Evolutionary conservation across 2,113 vertebrate species (phyloP), one percentile per base, ranked within the genome.

Genomic region (Rhinoptilus africanus): DNA sequence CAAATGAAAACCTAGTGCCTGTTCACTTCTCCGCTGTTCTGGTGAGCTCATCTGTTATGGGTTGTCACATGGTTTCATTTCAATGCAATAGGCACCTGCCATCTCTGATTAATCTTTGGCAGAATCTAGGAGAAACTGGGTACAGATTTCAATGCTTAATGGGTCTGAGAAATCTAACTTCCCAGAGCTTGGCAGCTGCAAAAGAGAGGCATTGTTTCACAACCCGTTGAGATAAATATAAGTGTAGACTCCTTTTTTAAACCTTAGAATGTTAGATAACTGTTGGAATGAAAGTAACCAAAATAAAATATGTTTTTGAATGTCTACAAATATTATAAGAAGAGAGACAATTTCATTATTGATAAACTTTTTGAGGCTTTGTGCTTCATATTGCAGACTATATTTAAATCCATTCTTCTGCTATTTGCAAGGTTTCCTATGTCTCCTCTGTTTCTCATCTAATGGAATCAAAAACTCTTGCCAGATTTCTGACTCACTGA

Each of bases 401-500:
- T 39, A 32, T 63, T 92, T 78, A 88, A 95, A 74, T 84, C 39
- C 32, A 56, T 72, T 86, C 39, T 13, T 81, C 78, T 84, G 21
- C 21, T 94, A 34, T 93, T 89, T 93, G 22, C 60, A 91, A 93
- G 35, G 43, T 95, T 94, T 94, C 47, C 48, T 91, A 9, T 26
- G 56, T 72, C 64, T 91, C 51, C 50, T 86, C 71, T 92, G 88
- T 80, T 97, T 96, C 79, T 76, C 83, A 78, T 93, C 69, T 81
- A 86, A 78, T 77, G 63, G 72, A 96, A 86, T 85, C 51, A 67
- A 91, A 93, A 34, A 17, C 10, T 34, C 73, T 81, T 92, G 95
- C 92, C 96, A 96, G 92, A 93, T 93, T 91, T 93, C 82, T 93
- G 96, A 92, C 72, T 96, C 95, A 92, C 62, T 96, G 76, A 87